Evolutionary conservation across 1,140 invertebrate species (phyloP).

Genomic region (Agrypnia vestita): DNA sequence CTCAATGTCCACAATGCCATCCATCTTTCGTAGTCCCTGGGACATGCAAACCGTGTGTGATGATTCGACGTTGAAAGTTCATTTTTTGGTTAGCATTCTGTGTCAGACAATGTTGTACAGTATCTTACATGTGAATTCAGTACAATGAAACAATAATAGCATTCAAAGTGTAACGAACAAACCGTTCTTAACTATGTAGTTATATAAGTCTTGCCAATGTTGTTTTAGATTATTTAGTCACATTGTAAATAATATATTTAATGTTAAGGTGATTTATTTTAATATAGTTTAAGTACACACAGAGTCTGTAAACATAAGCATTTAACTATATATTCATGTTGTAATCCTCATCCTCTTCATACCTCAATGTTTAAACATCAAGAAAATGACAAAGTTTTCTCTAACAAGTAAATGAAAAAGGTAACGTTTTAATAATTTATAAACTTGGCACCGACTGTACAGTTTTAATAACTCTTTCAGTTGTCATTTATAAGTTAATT

Average conservation of each 20-base stretch:
- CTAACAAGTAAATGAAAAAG: too few relatives aligned
- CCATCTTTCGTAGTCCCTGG: constrained; percentile 75
- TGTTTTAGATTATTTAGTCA: not conserved
- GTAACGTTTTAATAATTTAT: too few relatives aligned
- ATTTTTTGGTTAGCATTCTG: not conserved
- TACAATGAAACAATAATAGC: constrained; percentile 10
- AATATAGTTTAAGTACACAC: not conserved
- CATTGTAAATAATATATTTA: constrained; percentile 3
- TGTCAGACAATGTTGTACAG: constrained; percentile 3
- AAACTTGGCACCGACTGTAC: too few relatives aligned
- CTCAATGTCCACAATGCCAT: constrained; percentile 75
- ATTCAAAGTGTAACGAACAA: constrained; percentile 1
- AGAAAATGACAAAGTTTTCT: too few relatives aligned
- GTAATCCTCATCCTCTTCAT: too few relatives aligned
- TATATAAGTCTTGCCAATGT: constrained; percentile 4
- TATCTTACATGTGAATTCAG: not conserved
- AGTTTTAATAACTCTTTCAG: too few relatives aligned
- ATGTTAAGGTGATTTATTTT: not conserved
- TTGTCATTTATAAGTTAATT: too few relatives aligned
- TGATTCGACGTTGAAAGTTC: constrained; percentile 63
- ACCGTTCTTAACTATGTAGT: not conserved
- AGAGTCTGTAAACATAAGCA: not conserved
- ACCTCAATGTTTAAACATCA: too few relatives aligned
- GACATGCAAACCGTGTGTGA: constrained; percentile 75
- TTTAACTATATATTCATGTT: too few relatives aligned